Evolutionary conservation across 2,888 invertebrate genomes (phyloP).

Genomic region (Drosophila lutescens): DNA sequence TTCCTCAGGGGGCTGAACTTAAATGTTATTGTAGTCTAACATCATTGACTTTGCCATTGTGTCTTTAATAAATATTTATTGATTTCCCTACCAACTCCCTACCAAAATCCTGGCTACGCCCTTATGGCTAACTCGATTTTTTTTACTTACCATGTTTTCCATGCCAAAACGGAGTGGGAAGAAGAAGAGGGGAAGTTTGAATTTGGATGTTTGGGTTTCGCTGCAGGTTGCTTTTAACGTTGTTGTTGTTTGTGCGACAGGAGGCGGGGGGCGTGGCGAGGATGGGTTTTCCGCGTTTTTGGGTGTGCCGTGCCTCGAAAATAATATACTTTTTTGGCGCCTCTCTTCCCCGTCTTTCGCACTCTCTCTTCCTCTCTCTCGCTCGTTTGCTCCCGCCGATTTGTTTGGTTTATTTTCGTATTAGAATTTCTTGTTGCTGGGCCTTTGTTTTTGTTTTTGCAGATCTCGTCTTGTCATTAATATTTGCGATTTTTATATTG

Average conservation of each 20-base stretch:
- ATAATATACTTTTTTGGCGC: conserved; percentile 40
- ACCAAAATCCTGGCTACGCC: neutral
- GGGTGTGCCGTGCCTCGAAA: conserved; percentile 48
- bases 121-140: neutral
- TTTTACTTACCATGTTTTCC: conserved; percentile 25
- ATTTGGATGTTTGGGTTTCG: conserved; percentile 14
- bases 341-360: conserved; percentile 30
- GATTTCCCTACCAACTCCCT: no score
- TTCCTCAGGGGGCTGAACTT: no score
- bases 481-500: conserved; percentile 39
- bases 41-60: no score
- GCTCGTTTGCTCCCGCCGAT: conserved; percentile 30
- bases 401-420: conserved; percentile 50
- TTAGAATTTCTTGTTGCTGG: conserved; percentile 31
- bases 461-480: conserved; percentile 16
- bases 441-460: conserved; percentile 17
- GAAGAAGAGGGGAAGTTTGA: neutral
- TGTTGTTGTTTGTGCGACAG: neutral
- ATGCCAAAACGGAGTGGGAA: conserved; percentile 24
- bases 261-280: conserved; percentile 2
- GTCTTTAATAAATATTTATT: neutral
- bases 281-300: conserved; percentile 25
- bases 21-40: no score
- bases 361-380: neutral
- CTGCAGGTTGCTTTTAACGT: conserved; percentile 11